Evolutionary conservation across 1,140 invertebrate genomes (phyloP), one percentile per base, ranked within the genome.

Genomic region (Agrypnia vestita): DNA sequence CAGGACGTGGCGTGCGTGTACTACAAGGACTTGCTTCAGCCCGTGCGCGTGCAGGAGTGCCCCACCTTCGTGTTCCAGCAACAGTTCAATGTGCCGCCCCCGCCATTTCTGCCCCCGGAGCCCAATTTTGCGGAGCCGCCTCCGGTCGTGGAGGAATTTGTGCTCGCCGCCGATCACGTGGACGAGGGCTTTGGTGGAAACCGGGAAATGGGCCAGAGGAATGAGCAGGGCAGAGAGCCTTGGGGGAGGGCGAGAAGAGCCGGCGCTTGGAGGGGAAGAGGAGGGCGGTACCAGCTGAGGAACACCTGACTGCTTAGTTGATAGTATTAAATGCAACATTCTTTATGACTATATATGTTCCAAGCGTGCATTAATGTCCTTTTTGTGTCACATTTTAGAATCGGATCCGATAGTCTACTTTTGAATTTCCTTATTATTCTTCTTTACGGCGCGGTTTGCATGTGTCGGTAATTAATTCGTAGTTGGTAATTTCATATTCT

Each of bases 311-410:
- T 43, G 62, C 62, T 15, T 46, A 43, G 51, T 55, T n/a, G 12
- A n/a, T 13, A n/a, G 62, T 67, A 67, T 67, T 67, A 67, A 35
- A 67, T 15, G 8, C 21, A 59, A 19, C 3, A 59, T 59, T 59
- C 21, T 21, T 35, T 35, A 35, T 35, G 25, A 35, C 25, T 35
- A 35, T 35, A 35, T 35, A 35, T 35, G 21, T 59, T 59, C 55
- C 15, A 59, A 19, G 55, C 55, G 4, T 59, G 55, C 21, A 19
- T 59, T 35, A 35, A 35, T 35, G 25, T 35, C 25, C 25, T 35
- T 35, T n/a, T 35, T 35, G 25, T 35, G 25, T 35, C 25, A 35
- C 25, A 35, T 35, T 35, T 35, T 35, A 35, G 25, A 35, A 6
- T 35, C 25, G 25, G 25, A 35, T 35, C 25, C 25, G 25, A 35